phyloP scores from a whole-genome alignment of 2,888 invertebrate species.

The Calameuta pallipes region DNA sequence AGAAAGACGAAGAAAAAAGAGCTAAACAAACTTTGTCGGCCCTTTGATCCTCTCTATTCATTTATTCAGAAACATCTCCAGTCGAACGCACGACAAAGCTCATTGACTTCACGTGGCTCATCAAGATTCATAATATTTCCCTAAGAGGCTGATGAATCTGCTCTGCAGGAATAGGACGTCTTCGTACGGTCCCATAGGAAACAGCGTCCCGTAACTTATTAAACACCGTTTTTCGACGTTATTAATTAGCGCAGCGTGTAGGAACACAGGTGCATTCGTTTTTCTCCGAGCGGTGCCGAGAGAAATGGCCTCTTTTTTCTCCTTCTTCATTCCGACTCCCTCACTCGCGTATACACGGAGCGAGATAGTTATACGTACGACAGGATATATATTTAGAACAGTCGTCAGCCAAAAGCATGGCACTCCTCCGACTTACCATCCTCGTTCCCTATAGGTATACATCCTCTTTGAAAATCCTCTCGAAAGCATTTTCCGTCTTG shows the following conservation, averaged over 20 bases:
- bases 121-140: background rate
- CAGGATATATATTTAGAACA: conserved; percentile 30
- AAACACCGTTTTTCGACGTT: conserved; percentile 37
- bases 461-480: background rate
- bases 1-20: background rate
- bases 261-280: conserved; percentile 23
- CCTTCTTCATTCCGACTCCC: conserved; percentile 2
- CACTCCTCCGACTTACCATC: conserved; percentile 1
- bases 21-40: background rate
- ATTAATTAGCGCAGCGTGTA: conserved; percentile 36
- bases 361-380: conserved; percentile 6
- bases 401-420: conserved; percentile 21
- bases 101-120: background rate
- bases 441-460: background rate
- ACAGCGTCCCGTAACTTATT: conserved; percentile 26
- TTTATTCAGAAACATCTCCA: background rate
- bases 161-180: background rate
- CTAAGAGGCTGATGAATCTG: background rate
- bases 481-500: conserved; percentile 26
- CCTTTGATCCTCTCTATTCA: background rate
- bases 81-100: background rate
- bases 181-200: background rate
- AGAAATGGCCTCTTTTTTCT: conserved; percentile 22
- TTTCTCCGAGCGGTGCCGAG: conserved; percentile 20
- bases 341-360: conserved; percentile 19